Conservation (phyloP, 1,140 invertebrate genomes). For the Ptiloglossa arizonensis region DNA sequence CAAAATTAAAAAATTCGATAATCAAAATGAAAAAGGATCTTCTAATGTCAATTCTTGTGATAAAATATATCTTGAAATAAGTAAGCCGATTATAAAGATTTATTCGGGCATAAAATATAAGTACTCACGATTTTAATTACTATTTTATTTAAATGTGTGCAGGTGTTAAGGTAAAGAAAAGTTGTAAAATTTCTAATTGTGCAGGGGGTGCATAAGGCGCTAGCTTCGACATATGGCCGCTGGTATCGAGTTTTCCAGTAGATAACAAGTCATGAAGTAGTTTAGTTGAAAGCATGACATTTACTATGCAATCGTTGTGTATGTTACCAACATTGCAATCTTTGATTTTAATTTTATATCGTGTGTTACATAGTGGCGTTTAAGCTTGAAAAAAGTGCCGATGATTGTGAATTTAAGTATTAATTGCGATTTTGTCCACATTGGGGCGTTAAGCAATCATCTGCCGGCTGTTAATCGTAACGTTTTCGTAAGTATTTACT, state of each 20-base stretch:
- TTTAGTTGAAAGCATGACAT: constrained; percentile 8
- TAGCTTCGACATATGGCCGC: constrained; percentile 19
- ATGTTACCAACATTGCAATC: background rate
- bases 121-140: too few species aligned
- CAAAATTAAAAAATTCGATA: background rate
- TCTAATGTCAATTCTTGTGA: background rate
- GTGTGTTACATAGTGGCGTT: too few species aligned
- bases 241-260: constrained; percentile 24
- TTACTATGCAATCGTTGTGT: background rate
- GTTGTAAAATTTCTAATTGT: background rate
- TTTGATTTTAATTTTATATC: background rate
- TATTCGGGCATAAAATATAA: background rate
- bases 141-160: background rate
- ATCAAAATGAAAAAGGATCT: background rate
- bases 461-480: constrained; percentile 17
- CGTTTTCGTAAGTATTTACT: constrained; percentile 39
- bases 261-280: constrained; percentile 16
- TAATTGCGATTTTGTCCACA: background rate
- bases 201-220: background rate
- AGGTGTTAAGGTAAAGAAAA: background rate
- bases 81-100: background rate
- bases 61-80: background rate
- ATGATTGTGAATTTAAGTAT: background rate
- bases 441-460: background rate
- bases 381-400: background rate